Evolutionary conservation across 1,140 invertebrate species (phyloP).

Genomic region (Pseudachorutes palmiensis): DNA sequence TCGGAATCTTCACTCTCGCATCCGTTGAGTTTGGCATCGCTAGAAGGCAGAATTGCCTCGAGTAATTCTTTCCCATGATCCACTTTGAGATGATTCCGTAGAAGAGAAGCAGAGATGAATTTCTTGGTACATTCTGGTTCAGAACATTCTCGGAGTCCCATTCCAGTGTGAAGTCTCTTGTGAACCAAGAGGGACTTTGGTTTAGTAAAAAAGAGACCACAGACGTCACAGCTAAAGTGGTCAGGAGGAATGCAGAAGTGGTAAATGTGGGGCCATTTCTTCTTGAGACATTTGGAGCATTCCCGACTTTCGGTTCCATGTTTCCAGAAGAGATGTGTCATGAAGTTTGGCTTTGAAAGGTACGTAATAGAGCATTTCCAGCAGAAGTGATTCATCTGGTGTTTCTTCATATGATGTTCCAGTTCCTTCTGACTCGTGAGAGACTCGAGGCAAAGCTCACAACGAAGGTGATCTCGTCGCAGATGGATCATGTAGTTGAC

Average conservation of each 20-base stretch:
- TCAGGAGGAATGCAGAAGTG: conserved; percentile 75
- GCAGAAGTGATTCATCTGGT: conserved; percentile 73
- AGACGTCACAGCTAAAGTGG: conserved; percentile 69
- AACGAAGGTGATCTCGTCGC: conserved; percentile 67
- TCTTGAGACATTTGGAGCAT: conserved; percentile 74
- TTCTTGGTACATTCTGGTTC: conserved; percentile 64
- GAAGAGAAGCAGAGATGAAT: conserved; percentile 70
- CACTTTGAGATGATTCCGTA: conserved; percentile 53
- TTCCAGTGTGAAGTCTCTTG: conserved; percentile 53
- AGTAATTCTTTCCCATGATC: not conserved
- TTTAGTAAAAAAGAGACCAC: conserved; percentile 59
- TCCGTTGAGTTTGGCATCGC: not conserved
- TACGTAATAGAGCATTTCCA: conserved; percentile 76
- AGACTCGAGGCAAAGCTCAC: conserved; percentile 73
- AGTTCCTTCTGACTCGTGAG: conserved; percentile 65
- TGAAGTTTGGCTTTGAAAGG: conserved; percentile 74
- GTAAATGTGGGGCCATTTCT: conserved; percentile 82
- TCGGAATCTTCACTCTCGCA: conserved; percentile 12
- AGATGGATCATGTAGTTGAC: conserved; percentile 78
- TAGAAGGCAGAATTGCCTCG: not conserved
- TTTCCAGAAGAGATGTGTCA: conserved; percentile 81
- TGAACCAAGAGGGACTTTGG: conserved; percentile 74
- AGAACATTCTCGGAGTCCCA: conserved; percentile 59
- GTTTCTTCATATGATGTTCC: conserved; percentile 70
- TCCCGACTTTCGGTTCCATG: conserved; percentile 76